Evolutionary conservation across 1,140 invertebrate genomes (phyloP).

Genomic region (Armadillidium nasatum): DNA sequence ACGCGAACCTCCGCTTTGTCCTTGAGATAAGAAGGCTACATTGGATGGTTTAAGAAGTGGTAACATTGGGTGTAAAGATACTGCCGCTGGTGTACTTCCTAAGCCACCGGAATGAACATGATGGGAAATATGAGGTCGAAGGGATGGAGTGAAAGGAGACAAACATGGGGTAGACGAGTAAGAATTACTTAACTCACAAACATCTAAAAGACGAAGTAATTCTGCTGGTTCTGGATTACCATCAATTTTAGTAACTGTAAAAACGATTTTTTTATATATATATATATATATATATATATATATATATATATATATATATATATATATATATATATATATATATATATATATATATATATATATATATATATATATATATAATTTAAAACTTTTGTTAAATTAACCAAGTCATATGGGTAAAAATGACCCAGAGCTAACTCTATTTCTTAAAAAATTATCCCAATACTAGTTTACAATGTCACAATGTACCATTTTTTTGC

Average conservation of each 20-base stretch:
- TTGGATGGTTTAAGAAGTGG: constrained; percentile 42
- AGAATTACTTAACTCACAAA: constrained; percentile 84
- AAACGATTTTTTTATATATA: not conserved
- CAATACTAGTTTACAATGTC: no score
- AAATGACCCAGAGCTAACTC: no score
- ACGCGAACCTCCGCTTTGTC: constrained; percentile 19
- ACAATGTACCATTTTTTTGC: no score
- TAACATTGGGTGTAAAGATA: constrained; percentile 14
- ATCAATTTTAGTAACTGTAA: constrained; percentile 53
- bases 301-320: no score
- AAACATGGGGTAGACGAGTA: constrained; percentile 77
- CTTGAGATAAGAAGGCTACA: constrained; percentile 41
- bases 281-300: no score
- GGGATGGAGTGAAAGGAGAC: constrained; percentile 66
- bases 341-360: no score
- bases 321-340: no score
- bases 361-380: no score
- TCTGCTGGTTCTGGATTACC: constrained; percentile 87
- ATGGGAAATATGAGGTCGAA: constrained; percentile 22
- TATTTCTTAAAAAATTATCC: no score
- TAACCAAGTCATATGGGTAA: no score
- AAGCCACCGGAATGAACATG: constrained; percentile 21
- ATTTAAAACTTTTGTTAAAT: no score
- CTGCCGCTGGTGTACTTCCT: constrained; percentile 20
- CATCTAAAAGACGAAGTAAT: constrained; percentile 80